phyloP scores from a whole-genome alignment of 1,140 invertebrate genomes.

The Yoshiicerus persimilis region DNA sequence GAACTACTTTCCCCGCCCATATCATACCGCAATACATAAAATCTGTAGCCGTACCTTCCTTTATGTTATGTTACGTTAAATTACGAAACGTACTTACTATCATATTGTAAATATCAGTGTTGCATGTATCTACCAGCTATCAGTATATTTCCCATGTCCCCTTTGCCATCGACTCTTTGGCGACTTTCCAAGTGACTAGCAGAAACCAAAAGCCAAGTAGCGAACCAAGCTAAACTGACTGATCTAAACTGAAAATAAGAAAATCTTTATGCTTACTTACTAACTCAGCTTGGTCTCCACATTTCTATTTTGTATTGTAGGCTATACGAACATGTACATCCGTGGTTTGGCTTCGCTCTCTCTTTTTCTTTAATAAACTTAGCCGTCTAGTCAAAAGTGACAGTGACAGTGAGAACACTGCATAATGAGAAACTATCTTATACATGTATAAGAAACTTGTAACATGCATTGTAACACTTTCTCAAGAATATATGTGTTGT shows the following conservation, averaged over 20 bases:
- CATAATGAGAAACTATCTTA: background rate
- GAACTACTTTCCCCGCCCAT: background rate
- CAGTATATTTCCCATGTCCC: background rate
- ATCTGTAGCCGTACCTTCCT: background rate
- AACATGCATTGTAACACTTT: no score
- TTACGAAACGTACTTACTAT: background rate
- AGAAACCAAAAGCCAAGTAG: background rate
- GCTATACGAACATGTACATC: no score
- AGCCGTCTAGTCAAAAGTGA: slow-evolving; percentile 1
- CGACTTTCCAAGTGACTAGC: background rate
- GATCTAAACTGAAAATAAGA: background rate
- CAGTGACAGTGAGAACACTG: slow-evolving; percentile 12
- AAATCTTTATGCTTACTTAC: background rate
- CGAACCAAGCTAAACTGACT: background rate
- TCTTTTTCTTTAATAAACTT: slow-evolving; percentile 1
- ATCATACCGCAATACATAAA: slow-evolving; percentile 14
- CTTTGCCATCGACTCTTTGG: background rate
- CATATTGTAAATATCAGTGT: background rate
- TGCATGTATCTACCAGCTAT: background rate
- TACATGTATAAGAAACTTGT: no score
- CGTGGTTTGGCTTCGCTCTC: background rate
- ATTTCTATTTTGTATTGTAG: background rate
- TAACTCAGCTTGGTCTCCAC: background rate
- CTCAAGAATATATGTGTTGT: background rate
- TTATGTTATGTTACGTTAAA: background rate